Evolutionary conservation across 2,113 vertebrate genomes (phyloP).

Genomic region (Astur gentilis): DNA sequence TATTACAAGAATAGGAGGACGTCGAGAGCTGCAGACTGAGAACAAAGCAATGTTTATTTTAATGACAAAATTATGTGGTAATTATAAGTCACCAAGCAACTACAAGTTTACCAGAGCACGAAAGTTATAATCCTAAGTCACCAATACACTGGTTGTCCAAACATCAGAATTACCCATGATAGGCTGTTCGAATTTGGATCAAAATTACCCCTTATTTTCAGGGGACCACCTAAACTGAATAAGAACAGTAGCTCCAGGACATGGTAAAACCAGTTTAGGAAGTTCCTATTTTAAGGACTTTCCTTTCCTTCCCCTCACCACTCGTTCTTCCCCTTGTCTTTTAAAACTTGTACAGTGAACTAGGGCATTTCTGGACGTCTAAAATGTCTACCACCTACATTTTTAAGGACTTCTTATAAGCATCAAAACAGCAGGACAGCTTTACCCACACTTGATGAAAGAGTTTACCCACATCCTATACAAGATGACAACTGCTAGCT

Average conservation of each 20-base stretch:
- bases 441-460: neutral
- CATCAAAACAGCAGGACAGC: neutral
- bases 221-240: neutral
- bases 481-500: neutral
- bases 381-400: neutral
- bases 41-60: neutral
- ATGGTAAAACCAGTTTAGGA: neutral
- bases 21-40: neutral
- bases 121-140: neutral
- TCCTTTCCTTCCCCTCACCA: neutral
- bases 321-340: neutral
- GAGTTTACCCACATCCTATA: neutral
- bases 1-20: neutral
- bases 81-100: neutral
- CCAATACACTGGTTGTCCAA: neutral
- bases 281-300: neutral
- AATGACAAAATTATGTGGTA: neutral
- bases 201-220: neutral
- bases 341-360: too few species aligned
- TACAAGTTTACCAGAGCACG: neutral
- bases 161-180: neutral
- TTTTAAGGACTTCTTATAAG: neutral
- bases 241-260: neutral
- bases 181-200: neutral
- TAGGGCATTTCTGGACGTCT: neutral